Base-by-base conservation (phyloP, 2,797 vertebrate species). In the Tapirus indicus region DNA sequence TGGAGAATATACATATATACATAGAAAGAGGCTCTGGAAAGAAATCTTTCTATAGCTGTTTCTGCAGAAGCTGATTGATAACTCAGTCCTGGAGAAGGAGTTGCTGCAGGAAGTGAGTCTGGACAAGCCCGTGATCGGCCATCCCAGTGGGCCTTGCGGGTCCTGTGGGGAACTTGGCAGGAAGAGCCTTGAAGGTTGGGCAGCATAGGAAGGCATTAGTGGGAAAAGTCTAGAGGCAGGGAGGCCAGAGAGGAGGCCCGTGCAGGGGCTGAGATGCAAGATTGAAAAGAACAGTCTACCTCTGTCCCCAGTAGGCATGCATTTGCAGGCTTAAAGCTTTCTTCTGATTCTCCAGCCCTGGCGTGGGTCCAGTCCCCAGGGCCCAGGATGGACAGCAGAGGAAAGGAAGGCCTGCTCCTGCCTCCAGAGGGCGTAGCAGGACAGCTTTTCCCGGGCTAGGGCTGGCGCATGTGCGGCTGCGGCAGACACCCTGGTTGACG, bases 341-440 rank as follows among this genome's bases (percentile, higher is more conserved):
- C 77, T 47, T 72, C 35, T 52, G 32, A 35, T 91, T 80, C 27
- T 60, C 18, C 1, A 29, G 29, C 41, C 18, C 17, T 6, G 71
- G 18, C 87, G 29, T 41, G 44, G 38, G 77, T 72, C 79, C 80
- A 41, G 6, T 17, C 64, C 62, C 60, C 14, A 14, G 21, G 80
- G 54, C n/a, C 35, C 21, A 52, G 58, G 56, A 38, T 23, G 47
- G 72, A 32, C 5, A 0, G 60, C 58, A 6, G 12, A 66, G 21
- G 60, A 77, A 88, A 86, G 32, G 49, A 79, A 80, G 49, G 6
- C 18, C 44, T 60, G 29, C n/a, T 87, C 94, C 49, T 52, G 49
- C 98, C 98, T 98, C 97, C 88, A 98, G 98, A 95, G 98, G 98
- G 98, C 98, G 88, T 94, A 79, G 6, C 94, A 98, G 97, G 97